Conservation (phyloP, 1,140 invertebrate genomes). For the Zaprionus kolodkinae region DNA sequence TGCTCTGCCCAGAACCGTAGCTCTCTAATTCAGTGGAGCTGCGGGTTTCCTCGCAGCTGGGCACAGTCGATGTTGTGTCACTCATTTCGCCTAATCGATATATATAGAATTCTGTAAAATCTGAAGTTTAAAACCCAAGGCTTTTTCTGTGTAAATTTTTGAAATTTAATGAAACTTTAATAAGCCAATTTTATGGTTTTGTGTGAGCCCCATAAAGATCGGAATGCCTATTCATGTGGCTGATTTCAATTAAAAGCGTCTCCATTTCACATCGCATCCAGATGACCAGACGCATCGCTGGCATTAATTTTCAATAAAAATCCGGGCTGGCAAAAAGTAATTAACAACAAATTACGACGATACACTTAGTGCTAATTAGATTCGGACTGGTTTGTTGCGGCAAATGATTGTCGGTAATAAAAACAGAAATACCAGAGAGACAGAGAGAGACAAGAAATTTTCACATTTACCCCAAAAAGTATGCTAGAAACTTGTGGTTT, state of each 20-base stretch:
- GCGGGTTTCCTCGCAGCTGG: not conserved
- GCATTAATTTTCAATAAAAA: constrained; percentile 77
- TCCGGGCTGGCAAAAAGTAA: constrained; percentile 61
- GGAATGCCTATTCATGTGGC: constrained; percentile 47
- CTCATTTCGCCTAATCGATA: not conserved
- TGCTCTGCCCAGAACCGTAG: not conserved
- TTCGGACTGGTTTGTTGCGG: constrained; percentile 36
- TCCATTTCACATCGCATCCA: not conserved
- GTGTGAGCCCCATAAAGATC: not conserved
- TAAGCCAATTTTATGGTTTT: not conserved
- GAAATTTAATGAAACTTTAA: not conserved
- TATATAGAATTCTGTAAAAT: not conserved
- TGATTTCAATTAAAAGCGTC: constrained; percentile 64
- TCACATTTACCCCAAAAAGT: constrained; percentile 27
- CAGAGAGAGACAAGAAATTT: constrained; percentile 35
- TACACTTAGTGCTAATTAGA: constrained; percentile 77
- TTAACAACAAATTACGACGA: constrained; percentile 77
- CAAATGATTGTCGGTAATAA: constrained; percentile 32
- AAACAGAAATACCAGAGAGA: constrained; percentile 37
- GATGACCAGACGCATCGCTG: constrained; percentile 47
- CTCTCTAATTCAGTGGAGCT: not conserved
- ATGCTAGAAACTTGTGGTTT: constrained; percentile 20
- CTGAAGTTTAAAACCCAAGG: not conserved
- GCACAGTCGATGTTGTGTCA: not conserved
- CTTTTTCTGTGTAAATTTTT: not conserved